Evolutionary conservation across 2,888 invertebrate genomes (phyloP).

Genomic region (Apeira syringaria): DNA sequence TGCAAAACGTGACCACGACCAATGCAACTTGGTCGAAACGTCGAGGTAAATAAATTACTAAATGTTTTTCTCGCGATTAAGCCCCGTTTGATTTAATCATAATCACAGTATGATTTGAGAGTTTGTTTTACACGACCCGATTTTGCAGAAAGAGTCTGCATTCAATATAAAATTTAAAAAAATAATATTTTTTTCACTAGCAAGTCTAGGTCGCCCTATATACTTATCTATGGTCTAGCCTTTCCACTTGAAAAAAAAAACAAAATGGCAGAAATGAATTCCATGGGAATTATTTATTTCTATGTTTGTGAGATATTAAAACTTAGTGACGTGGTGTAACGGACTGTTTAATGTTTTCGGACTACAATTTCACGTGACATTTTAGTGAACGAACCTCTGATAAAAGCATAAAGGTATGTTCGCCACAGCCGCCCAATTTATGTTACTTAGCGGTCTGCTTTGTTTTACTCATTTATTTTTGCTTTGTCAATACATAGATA

Average conservation of each 20-base stretch:
- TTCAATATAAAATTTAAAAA: not conserved
- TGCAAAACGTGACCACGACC: too few species aligned
- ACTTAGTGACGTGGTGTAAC: conserved; percentile 72
- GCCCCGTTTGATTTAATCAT: too few species aligned
- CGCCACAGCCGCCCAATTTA: conserved; percentile 61
- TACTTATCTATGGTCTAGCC: too few species aligned
- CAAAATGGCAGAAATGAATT: conserved; percentile 69
- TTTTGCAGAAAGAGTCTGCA: not conserved
- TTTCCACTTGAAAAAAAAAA: too few species aligned
- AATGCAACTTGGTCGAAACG: too few species aligned
- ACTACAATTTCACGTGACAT: conserved; percentile 24
- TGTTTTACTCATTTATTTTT: conserved; percentile 52
- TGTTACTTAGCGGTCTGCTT: conserved; percentile 59
- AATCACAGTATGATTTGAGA: too few species aligned
- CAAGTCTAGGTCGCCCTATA: too few species aligned
- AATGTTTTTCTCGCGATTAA: too few species aligned
- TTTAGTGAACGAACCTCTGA: conserved; percentile 1
- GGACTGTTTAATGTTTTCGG: conserved; percentile 51
- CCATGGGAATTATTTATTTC: conserved; percentile 46
- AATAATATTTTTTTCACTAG: too few species aligned
- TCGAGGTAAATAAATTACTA: too few species aligned
- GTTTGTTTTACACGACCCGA: too few species aligned
- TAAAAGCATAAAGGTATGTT: conserved; percentile 55
- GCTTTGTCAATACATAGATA: conserved; percentile 31
- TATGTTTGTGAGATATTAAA: conserved; percentile 54